Conservation (phyloP, 2,113 vertebrate genomes). For the Mormoops blainvillei region DNA sequence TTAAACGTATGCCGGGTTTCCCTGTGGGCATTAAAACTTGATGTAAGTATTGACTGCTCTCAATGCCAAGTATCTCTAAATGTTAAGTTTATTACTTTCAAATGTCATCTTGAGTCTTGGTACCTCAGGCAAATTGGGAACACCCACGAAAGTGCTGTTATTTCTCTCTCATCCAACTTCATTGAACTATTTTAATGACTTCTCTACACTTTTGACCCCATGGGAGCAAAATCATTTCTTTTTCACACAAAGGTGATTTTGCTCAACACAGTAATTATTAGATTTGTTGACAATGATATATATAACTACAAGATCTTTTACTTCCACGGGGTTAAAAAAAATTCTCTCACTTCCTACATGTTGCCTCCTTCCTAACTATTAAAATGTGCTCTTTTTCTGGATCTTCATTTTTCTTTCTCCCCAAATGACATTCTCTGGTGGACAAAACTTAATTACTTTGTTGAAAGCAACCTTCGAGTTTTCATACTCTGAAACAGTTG, state of each 20-base stretch:
- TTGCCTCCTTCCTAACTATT: constrained; percentile 6
- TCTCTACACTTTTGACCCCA: not conserved
- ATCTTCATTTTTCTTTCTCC: constrained; percentile 39
- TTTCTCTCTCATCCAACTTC: constrained; percentile 12
- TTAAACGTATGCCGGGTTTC: not conserved
- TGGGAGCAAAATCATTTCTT: constrained; percentile 38
- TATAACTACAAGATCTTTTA: constrained; percentile 1
- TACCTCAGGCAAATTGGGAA: constrained; percentile 18
- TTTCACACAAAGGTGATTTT: constrained; percentile 45
- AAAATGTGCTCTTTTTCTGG: not conserved
- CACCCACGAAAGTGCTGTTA: not conserved
- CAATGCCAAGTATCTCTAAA: constrained; percentile 33
- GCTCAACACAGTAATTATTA: constrained; percentile 40
- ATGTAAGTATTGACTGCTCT: constrained; percentile 9
- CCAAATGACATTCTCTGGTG: constrained; percentile 19
- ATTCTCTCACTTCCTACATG: not conserved
- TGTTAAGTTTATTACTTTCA: constrained; percentile 43
- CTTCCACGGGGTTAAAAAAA: constrained; percentile 16
- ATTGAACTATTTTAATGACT: constrained; percentile 29
- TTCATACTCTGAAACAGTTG: not conserved
- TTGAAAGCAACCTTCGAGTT: not conserved
- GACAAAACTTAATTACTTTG: constrained; percentile 32
- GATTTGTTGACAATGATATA: constrained; percentile 21
- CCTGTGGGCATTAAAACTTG: constrained; percentile 4
- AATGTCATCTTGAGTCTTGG: not conserved